Evolutionary conservation across 2,797 vertebrate genomes (phyloP).

Genomic region (Sebastes matsubarae): DNA sequence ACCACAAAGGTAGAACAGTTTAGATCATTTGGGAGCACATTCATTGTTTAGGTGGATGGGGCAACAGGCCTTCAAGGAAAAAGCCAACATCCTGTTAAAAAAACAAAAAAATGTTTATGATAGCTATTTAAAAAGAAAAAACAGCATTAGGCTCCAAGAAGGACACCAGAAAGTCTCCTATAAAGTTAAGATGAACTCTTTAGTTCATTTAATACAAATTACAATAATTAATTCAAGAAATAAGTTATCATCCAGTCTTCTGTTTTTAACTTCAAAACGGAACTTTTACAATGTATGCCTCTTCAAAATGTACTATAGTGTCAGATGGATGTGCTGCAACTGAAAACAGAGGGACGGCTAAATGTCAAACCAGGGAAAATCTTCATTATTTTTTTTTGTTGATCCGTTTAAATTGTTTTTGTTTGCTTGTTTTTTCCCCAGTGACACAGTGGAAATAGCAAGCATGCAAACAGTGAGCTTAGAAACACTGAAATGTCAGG

Average conservation of each 20-base stretch:
- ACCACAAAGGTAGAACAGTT: background rate
- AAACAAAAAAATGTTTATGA: background rate
- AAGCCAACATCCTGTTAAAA: slow-evolving; percentile 32
- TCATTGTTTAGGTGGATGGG: slow-evolving; percentile 9
- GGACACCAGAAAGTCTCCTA: background rate
- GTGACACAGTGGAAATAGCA: slow-evolving; percentile 58
- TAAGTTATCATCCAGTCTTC: background rate
- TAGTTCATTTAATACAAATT: background rate
- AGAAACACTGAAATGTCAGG: slow-evolving; percentile 19
- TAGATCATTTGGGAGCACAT: slow-evolving; percentile 12
- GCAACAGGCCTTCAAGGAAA: background rate
- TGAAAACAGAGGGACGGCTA: background rate
- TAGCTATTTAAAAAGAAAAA: background rate
- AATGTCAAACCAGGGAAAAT: background rate
- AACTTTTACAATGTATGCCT: background rate
- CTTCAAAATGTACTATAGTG: background rate
- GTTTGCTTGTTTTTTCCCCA: background rate
- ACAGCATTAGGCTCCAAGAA: background rate
- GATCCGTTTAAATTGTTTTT: background rate
- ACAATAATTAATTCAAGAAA: background rate
- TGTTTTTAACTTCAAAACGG: background rate
- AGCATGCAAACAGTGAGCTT: slow-evolving; percentile 73
- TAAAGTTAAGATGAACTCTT: background rate
- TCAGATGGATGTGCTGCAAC: background rate
- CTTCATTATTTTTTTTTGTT: background rate